Evolutionary conservation across 2,888 invertebrate species (phyloP).

Genomic region (Heliconius cydno): DNA sequence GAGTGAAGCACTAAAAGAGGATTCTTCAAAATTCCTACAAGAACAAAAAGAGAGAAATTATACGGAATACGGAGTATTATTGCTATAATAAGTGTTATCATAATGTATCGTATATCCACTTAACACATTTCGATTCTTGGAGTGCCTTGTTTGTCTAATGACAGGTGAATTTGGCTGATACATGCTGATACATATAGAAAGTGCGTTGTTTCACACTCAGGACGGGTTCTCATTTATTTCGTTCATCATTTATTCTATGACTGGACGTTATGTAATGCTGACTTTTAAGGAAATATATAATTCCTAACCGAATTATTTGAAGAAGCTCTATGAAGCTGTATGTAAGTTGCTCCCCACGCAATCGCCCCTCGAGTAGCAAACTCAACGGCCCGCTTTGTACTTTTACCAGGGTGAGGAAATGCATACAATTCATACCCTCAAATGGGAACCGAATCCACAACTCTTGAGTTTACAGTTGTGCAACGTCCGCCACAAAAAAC

Average conservation of each 20-base stretch:
- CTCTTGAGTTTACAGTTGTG: not conserved
- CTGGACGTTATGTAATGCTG: not conserved
- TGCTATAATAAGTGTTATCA: too few relatives aligned
- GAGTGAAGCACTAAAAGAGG: too few relatives aligned
- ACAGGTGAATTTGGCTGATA: conserved; percentile 6
- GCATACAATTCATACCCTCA: not conserved
- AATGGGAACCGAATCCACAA: not conserved
- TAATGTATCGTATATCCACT: too few relatives aligned
- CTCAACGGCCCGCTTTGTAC: not conserved
- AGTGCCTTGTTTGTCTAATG: not conserved
- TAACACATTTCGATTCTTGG: conserved; percentile 1
- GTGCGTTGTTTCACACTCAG: not conserved
- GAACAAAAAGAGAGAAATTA: too few relatives aligned
- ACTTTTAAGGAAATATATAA: not conserved
- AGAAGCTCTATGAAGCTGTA: too few relatives aligned
- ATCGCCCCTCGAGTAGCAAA: not conserved
- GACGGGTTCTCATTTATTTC: not conserved
- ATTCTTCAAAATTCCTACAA: too few relatives aligned
- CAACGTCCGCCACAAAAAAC: not conserved
- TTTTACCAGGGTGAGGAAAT: not conserved
- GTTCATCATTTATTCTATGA: not conserved
- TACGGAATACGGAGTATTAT: too few relatives aligned
- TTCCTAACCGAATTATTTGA: too few relatives aligned
- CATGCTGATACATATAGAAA: conserved; percentile 1
- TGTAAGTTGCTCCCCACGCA: too few relatives aligned